phyloP scores from a whole-genome alignment of 2,797 vertebrate species.

The Acridotheres tristis region DNA sequence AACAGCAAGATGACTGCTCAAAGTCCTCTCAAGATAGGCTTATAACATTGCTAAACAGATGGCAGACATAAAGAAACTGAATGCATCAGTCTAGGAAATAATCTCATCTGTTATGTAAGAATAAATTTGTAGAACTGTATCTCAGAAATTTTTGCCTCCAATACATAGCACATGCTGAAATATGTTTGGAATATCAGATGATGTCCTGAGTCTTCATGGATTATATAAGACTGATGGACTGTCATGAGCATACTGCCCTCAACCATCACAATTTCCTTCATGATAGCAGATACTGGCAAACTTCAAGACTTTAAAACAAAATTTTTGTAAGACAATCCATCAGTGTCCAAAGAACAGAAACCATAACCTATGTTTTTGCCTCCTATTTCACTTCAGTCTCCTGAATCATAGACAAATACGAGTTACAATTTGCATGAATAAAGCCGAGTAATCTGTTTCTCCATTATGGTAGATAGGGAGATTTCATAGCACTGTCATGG shows the following conservation, averaged over 20 bases:
- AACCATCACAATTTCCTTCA: neutral
- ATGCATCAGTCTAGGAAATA: conserved; percentile 1
- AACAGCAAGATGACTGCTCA: neutral
- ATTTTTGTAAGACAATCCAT: neutral
- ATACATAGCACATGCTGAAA: conserved; percentile 17
- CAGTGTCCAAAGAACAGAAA: neutral
- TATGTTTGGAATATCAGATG: neutral
- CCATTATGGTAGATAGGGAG: neutral
- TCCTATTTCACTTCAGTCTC: neutral
- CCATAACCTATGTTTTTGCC: neutral
- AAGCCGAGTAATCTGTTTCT: neutral
- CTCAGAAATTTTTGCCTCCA: neutral
- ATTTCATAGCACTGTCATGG: neutral
- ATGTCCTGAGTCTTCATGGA: neutral
- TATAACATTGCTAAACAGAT: neutral
- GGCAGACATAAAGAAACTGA: conserved; percentile 25
- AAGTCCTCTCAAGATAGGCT: neutral
- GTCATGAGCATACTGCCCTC: neutral
- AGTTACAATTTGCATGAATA: neutral
- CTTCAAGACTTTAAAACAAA: neutral
- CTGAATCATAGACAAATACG: neutral
- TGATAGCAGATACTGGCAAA: neutral
- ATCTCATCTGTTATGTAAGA: neutral
- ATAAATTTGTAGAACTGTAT: neutral
- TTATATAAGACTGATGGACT: neutral